Evolutionary conservation across 2,113 vertebrate species (phyloP).

Genomic region (Antechinus stuartii): DNA sequence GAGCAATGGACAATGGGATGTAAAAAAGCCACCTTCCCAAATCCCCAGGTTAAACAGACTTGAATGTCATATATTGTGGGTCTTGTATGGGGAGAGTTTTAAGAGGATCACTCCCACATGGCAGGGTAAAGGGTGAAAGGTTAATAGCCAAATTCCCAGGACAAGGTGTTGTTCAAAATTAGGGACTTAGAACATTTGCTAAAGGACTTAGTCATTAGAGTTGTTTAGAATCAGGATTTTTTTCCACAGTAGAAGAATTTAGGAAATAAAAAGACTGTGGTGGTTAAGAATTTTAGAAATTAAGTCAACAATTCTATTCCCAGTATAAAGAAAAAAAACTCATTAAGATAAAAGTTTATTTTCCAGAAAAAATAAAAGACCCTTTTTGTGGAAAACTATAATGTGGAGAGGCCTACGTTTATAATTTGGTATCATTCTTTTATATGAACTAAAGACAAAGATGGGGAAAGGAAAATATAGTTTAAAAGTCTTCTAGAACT

Average conservation of each 20-base stretch:
- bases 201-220: slow-evolving; percentile 67
- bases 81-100: slow-evolving; percentile 42
- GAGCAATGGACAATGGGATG: slow-evolving; percentile 50
- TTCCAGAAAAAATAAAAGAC: slow-evolving; percentile 44
- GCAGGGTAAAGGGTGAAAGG: slow-evolving; percentile 74
- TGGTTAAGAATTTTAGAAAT: slow-evolving; percentile 74
- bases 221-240: slow-evolving; percentile 57
- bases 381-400: neutral
- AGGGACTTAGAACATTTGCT: slow-evolving; percentile 78
- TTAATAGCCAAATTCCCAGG: slow-evolving; percentile 72
- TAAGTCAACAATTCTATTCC: slow-evolving; percentile 50
- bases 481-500: neutral
- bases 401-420: neutral
- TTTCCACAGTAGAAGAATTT: slow-evolving; percentile 71
- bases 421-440: slow-evolving; percentile 29
- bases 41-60: slow-evolving; percentile 78
- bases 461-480: neutral
- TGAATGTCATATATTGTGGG: slow-evolving; percentile 39
- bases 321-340: slow-evolving; percentile 27
- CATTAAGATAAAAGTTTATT: slow-evolving; percentile 14
- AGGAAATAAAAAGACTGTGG: slow-evolving; percentile 65
- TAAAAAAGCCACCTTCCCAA: slow-evolving; percentile 67
- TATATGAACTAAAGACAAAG: neutral
- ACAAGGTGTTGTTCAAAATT: slow-evolving; percentile 75
- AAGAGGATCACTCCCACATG: slow-evolving; percentile 65